Evolutionary conservation across 1,140 invertebrate species (phyloP).

Genomic region (Drosophila ficusphila): DNA sequence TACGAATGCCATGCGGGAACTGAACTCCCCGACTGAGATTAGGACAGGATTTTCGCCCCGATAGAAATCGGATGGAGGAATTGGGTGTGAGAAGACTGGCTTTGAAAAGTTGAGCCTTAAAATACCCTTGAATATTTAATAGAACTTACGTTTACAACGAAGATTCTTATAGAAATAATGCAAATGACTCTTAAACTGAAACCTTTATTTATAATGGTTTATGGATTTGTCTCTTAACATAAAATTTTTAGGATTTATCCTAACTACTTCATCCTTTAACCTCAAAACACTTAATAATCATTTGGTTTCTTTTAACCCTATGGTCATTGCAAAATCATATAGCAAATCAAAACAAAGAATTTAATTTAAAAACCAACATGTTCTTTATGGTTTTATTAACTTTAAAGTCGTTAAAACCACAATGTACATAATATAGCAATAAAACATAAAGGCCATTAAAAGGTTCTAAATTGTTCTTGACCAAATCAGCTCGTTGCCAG

Average conservation of each 20-base stretch:
- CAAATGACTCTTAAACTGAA: background rate
- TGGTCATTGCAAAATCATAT: no score
- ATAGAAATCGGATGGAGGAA: conserved; percentile 50
- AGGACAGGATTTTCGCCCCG: conserved; percentile 66
- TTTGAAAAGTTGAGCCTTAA: background rate
- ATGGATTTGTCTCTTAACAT: no score
- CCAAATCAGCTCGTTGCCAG: conserved; percentile 14
- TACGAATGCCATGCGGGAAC: conserved; percentile 47
- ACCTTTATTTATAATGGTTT: no score
- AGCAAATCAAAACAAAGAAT: no score
- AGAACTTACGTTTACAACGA: background rate
- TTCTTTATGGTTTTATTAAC: background rate
- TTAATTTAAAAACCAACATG: no score
- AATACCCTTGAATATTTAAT: conserved; percentile 12
- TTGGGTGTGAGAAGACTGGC: background rate
- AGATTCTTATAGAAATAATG: background rate
- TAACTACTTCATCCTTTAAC: no score
- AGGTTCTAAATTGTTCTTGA: conserved; percentile 15
- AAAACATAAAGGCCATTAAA: conserved; percentile 23
- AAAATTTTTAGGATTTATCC: no score
- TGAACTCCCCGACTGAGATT: conserved; percentile 56
- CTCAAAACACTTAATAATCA: no score
- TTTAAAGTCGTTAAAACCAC: conserved; percentile 4
- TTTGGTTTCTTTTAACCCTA: no score
- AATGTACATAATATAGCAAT: conserved; percentile 2